Evolutionary conservation across 2,888 invertebrate species (phyloP).

Genomic region (Troides helena): DNA sequence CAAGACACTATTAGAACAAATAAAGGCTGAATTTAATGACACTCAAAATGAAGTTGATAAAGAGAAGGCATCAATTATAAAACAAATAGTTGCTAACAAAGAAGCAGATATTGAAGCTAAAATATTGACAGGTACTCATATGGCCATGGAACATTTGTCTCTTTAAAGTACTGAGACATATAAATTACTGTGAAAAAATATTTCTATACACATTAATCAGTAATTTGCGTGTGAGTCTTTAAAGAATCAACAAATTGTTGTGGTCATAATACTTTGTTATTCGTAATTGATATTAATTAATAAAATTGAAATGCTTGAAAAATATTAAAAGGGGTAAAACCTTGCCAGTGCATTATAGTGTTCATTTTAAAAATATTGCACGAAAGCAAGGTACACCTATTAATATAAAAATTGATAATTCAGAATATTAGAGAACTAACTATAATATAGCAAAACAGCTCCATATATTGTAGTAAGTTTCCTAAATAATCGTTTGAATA

Average conservation of each 20-base stretch:
- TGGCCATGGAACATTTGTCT: slow-evolving; percentile 12
- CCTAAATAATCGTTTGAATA: too few relatives aligned
- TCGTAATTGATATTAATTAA: neutral
- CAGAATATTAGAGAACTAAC: too few relatives aligned
- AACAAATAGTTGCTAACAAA: slow-evolving; percentile 2
- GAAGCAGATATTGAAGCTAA: slow-evolving; percentile 9
- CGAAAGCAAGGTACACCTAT: neutral
- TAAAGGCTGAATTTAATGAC: slow-evolving; percentile 34
- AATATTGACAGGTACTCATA: slow-evolving; percentile 5
- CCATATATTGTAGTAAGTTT: too few relatives aligned
- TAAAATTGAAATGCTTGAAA: too few relatives aligned
- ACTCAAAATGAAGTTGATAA: slow-evolving; percentile 28
- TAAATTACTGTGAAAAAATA: neutral
- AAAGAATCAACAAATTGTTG: slow-evolving; percentile 14
- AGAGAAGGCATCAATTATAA: slow-evolving; percentile 2
- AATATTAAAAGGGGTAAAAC: slow-evolving; percentile 1
- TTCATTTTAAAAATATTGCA: neutral
- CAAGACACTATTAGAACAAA: slow-evolving; percentile 34
- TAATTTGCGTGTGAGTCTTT: neutral
- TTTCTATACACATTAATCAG: neutral
- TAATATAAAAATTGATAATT: too few relatives aligned
- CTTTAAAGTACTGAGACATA: slow-evolving; percentile 5
- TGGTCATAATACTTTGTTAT: slow-evolving; percentile 4
- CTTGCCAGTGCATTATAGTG: neutral
- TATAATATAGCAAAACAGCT: too few relatives aligned